Evolutionary conservation across 2,888 invertebrate genomes (phyloP).

Genomic region (Thymelicus sylvestris): DNA sequence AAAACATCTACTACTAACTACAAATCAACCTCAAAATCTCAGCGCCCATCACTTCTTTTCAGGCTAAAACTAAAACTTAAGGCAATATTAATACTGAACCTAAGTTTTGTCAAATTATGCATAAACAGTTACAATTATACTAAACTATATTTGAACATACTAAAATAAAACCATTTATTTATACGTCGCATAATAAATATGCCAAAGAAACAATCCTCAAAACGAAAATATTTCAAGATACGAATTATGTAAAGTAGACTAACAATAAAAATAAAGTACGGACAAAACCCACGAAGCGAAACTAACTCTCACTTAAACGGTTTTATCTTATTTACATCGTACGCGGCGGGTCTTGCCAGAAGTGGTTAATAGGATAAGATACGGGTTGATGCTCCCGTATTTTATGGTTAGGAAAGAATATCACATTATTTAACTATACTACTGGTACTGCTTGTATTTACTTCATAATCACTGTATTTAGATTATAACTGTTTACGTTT

Average conservation of each 20-base stretch:
- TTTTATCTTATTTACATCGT: slow-evolving; percentile 31
- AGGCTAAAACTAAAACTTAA: too few relatives aligned
- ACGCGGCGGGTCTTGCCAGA: slow-evolving; percentile 29
- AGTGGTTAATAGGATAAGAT: slow-evolving; percentile 31
- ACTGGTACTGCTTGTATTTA: background rate
- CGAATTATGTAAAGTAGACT: slow-evolving; percentile 24
- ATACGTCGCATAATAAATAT: background rate
- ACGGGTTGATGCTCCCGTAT: slow-evolving; percentile 24
- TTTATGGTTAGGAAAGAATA: slow-evolving; percentile 20
- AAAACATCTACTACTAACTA: too few relatives aligned
- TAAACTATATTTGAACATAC: background rate
- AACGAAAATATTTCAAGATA: slow-evolving; percentile 10
- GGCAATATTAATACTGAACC: too few relatives aligned
- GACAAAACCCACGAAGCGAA: slow-evolving; percentile 30
- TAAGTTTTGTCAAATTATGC: too few relatives aligned
- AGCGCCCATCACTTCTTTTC: too few relatives aligned
- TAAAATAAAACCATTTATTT: background rate
- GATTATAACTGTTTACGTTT: too few relatives aligned
- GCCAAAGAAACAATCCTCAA: slow-evolving; percentile 8
- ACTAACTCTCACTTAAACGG: slow-evolving; percentile 35
- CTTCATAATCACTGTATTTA: background rate
- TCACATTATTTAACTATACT: slow-evolving; percentile 4
- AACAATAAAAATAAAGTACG: slow-evolving; percentile 33
- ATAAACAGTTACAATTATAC: too few relatives aligned
- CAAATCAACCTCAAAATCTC: too few relatives aligned